These are phyloP conservation scores for Clivina fossor DNA, from an alignment of 2,888 invertebrate genomes.

Conservation along the genomic window DNA sequence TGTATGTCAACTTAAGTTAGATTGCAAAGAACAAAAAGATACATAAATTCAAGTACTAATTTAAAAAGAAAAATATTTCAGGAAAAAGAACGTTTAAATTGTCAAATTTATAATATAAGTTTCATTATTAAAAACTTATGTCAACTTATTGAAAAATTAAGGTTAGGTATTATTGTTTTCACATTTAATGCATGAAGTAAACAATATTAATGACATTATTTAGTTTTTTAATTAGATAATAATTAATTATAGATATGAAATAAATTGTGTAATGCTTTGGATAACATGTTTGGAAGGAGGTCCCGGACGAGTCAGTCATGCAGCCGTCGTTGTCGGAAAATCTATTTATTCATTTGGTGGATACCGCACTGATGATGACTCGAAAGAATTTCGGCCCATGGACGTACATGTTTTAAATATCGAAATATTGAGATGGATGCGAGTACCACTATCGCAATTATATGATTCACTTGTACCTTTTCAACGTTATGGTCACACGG, in stretches of 20 bases:
- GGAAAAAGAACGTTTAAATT: too few relatives aligned
- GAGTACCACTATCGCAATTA: constrained; percentile 57
- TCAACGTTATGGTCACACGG: constrained; percentile 92
- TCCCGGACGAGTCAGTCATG: constrained; percentile 89
- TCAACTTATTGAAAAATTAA: too few relatives aligned
- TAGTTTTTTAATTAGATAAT: too few relatives aligned
- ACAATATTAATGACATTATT: neutral
- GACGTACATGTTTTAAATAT: constrained; percentile 86
- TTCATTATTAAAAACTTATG: too few relatives aligned
- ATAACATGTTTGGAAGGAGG: constrained; percentile 84
- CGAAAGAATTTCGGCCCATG: constrained; percentile 73
- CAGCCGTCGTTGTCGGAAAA: constrained; percentile 78
- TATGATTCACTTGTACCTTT: constrained; percentile 65
- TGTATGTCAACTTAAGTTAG: neutral
- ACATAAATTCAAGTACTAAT: too few relatives aligned
- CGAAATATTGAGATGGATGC: constrained; percentile 63
- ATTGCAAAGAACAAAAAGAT: too few relatives aligned
- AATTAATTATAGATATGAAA: constrained; percentile 2
- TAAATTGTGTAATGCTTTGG: constrained; percentile 78
- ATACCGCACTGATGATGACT: constrained; percentile 84
- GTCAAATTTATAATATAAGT: too few relatives aligned
- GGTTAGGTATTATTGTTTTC: constrained; percentile 20
- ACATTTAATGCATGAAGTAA: neutral
- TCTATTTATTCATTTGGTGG: constrained; percentile 90
- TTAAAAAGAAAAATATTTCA: too few relatives aligned